Conservation (phyloP, 1,140 invertebrate genomes). For the Lordiphosa mommai region DNA sequence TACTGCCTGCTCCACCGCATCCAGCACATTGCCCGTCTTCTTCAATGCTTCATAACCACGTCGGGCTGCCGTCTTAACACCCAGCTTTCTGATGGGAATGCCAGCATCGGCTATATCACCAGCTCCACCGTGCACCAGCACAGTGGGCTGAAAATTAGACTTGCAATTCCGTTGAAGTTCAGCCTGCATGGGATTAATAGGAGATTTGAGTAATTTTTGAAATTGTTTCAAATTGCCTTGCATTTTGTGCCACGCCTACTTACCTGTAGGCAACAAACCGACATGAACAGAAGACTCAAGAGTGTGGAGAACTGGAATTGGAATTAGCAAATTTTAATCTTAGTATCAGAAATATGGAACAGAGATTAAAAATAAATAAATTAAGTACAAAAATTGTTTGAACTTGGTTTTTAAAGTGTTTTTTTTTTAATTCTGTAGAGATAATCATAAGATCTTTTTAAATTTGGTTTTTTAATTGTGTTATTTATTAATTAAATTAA, state of each 20-base stretch:
- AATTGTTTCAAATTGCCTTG: not conserved
- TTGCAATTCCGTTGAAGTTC: not conserved
- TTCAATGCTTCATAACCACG: slow-evolving; percentile 12
- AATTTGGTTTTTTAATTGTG: no score
- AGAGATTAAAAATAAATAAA: no score
- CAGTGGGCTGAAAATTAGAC: slow-evolving; percentile 68
- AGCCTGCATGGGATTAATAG: not conserved
- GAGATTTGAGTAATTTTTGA: not conserved
- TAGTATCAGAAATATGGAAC: not conserved
- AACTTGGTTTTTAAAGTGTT: no score
- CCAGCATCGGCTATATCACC: slow-evolving; percentile 82
- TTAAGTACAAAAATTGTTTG: no score
- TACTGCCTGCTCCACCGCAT: slow-evolving; percentile 89
- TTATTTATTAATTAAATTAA: no score
- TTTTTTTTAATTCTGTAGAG: no score
- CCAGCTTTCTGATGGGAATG: slow-evolving; percentile 83
- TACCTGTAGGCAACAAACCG: not conserved
- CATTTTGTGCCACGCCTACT: not conserved
- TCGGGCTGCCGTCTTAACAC: slow-evolving; percentile 83
- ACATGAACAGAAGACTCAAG: not conserved
- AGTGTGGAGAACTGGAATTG: not conserved
- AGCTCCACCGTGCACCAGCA: slow-evolving; percentile 88
- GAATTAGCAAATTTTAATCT: not conserved
- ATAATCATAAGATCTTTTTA: no score
- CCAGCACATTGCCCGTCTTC: slow-evolving; percentile 55